Evolutionary conservation across 2,888 invertebrate genomes (phyloP).

Genomic region (Sussaba pulchella): DNA sequence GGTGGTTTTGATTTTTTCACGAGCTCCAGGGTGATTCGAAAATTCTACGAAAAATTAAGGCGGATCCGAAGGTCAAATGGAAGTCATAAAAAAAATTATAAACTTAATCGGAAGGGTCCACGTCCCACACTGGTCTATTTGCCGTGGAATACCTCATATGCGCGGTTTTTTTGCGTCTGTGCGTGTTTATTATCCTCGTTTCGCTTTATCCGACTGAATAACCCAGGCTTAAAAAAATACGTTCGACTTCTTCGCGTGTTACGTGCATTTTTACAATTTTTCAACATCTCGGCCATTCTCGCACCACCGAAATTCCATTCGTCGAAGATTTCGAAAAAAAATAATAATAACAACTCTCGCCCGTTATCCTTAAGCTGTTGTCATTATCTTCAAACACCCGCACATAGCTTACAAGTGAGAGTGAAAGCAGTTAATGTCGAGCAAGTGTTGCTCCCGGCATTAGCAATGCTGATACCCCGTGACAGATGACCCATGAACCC

Average conservation of each 20-base stretch:
- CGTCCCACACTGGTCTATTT: too few relatives aligned
- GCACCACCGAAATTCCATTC: neutral
- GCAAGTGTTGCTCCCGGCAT: slow-evolving; percentile 71
- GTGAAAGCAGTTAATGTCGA: slow-evolving; percentile 9
- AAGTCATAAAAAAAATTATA: too few relatives aligned
- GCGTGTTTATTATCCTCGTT: neutral
- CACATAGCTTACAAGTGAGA: slow-evolving; percentile 31
- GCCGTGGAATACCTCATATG: neutral
- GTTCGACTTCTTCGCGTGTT: slow-evolving; percentile 9
- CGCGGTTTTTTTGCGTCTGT: neutral
- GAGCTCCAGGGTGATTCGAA: too few relatives aligned
- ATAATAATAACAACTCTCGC: too few relatives aligned
- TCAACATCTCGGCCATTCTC: slow-evolving; percentile 7
- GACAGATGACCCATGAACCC: slow-evolving; percentile 76
- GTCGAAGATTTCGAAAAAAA: slow-evolving; percentile 17
- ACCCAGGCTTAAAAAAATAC: slow-evolving; percentile 3
- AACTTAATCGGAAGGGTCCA: too few relatives aligned
- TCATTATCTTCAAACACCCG: slow-evolving; percentile 45
- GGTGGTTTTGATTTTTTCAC: too few relatives aligned
- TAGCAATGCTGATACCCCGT: slow-evolving; percentile 79
- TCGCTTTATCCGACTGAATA: slow-evolving; percentile 17
- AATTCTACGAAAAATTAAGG: too few relatives aligned
- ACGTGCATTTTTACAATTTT: slow-evolving; percentile 14
- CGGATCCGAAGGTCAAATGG: too few relatives aligned
- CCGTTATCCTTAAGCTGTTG: slow-evolving; percentile 21